These are phyloP conservation scores for Scaptomyza flava DNA, from an alignment of 2,888 invertebrate species.

Conservation along the genomic window DNA sequence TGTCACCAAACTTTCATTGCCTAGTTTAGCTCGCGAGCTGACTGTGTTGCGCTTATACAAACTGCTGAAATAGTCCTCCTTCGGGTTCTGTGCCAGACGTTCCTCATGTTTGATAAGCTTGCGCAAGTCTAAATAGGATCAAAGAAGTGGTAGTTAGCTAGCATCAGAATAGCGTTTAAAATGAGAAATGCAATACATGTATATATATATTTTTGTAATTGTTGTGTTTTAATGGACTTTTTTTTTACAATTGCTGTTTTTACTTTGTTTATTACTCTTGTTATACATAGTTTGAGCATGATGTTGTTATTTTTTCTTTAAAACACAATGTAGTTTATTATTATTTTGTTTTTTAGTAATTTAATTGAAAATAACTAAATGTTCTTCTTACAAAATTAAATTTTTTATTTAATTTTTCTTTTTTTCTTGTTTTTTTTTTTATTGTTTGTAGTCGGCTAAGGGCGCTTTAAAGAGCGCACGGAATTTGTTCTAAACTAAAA, in stretches of 20 bases:
- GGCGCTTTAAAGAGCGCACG: slow-evolving; percentile 38
- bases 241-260: slow-evolving; percentile 75
- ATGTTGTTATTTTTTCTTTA: slow-evolving; percentile 18
- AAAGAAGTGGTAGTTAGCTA: slow-evolving; percentile 22
- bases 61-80: slow-evolving; percentile 75
- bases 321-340: slow-evolving; percentile 26
- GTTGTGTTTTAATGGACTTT: slow-evolving; percentile 58
- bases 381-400: slow-evolving; percentile 39
- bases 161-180: slow-evolving; percentile 14
- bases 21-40: slow-evolving; percentile 83
- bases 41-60: slow-evolving; percentile 83
- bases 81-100: slow-evolving; percentile 68
- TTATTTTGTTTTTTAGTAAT: slow-evolving; percentile 15
- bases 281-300: slow-evolving; percentile 56
- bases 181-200: slow-evolving; percentile 48
- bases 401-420: slow-evolving; percentile 20
- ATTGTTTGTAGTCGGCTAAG: slow-evolving; percentile 39
- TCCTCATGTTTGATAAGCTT: slow-evolving; percentile 84
- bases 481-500: slow-evolving; percentile 70
- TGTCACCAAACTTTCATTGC: slow-evolving; percentile 32
- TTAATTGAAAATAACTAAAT: slow-evolving; percentile 23
- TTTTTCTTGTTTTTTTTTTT: slow-evolving; percentile 23
- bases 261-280: slow-evolving; percentile 46
- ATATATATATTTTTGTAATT: background rate
- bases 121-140: slow-evolving; percentile 75